Percentiles rank a stretch among this genome's conserved stretches.
Evolutionary conservation across 1,140 invertebrate genomes (phyloP).

Genomic region (Brachionus rotundiformis): DNA sequence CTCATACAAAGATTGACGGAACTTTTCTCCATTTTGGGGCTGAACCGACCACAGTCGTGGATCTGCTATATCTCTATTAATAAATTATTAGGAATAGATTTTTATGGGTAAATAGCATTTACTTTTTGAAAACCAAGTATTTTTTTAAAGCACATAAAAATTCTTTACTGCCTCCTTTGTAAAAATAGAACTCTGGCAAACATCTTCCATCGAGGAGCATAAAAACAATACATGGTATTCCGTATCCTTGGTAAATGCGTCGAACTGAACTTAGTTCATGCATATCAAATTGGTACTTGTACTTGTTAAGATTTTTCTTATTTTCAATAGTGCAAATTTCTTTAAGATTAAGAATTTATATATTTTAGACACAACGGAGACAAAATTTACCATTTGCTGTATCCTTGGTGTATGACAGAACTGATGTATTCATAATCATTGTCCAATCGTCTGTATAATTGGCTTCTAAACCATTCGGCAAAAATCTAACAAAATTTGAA

Average conservation of each 20-base stretch:
- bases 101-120: slow-evolving; percentile 52
- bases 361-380: not conserved
- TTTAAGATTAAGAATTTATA: not conserved
- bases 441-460: slow-evolving; percentile 41
- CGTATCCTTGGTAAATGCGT: slow-evolving; percentile 58
- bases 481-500: slow-evolving; percentile 22
- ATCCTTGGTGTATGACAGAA: slow-evolving; percentile 12
- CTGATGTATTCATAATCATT: not conserved
- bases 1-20: slow-evolving; percentile 81
- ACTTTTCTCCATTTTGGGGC: slow-evolving; percentile 70
- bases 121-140: slow-evolving; percentile 65
- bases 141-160: slow-evolving; percentile 70
- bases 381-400: not conserved
- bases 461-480: slow-evolving; percentile 18
- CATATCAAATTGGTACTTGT: slow-evolving; percentile 64
- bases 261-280: slow-evolving; percentile 65
- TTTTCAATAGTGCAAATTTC: slow-evolving; percentile 53
- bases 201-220: slow-evolving; percentile 71
- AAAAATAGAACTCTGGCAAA: slow-evolving; percentile 79
- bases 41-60: slow-evolving; percentile 73
- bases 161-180: slow-evolving; percentile 77
- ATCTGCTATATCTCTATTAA: slow-evolving; percentile 71
- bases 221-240: slow-evolving; percentile 64
- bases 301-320: slow-evolving; percentile 58
- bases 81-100: not conserved